Evolutionary conservation across 1,140 invertebrate species (phyloP).

Genomic region (Phenacoccus solenopsis): DNA sequence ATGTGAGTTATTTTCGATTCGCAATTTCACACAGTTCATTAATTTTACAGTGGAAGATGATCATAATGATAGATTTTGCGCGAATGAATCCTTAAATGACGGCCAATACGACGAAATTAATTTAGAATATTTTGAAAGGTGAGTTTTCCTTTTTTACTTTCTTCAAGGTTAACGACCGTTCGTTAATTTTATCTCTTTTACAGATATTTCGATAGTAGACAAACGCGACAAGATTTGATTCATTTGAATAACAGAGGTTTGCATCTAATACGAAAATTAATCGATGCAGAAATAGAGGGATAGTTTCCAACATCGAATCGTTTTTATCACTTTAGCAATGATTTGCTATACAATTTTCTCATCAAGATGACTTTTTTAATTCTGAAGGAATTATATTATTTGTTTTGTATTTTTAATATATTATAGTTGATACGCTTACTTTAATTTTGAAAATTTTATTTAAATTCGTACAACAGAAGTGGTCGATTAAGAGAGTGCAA

Average conservation of each 20-base stretch:
- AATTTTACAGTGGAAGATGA: not conserved
- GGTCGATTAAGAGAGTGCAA: too few relatives aligned
- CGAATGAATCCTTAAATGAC: not conserved
- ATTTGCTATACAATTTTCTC: too few relatives aligned
- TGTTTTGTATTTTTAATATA: too few relatives aligned
- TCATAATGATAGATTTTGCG: not conserved
- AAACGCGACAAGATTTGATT: not conserved
- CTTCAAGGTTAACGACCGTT: not conserved
- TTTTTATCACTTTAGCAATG: too few relatives aligned
- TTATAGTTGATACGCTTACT: too few relatives aligned
- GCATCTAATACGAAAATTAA: not conserved
- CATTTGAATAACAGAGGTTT: slow-evolving; percentile 5
- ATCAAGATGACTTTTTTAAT: too few relatives aligned
- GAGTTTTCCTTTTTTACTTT: not conserved
- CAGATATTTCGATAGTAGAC: not conserved
- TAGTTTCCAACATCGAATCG: not conserved
- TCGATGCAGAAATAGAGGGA: not conserved
- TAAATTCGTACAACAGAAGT: too few relatives aligned
- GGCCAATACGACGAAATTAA: not conserved
- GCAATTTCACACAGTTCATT: too few relatives aligned
- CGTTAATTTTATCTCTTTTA: not conserved
- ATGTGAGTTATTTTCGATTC: too few relatives aligned
- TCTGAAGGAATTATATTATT: too few relatives aligned
- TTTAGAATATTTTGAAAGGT: not conserved
- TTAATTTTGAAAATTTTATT: too few relatives aligned